Conservation (phyloP, 2,888 invertebrate genomes). For the Saturnia japonica region DNA sequence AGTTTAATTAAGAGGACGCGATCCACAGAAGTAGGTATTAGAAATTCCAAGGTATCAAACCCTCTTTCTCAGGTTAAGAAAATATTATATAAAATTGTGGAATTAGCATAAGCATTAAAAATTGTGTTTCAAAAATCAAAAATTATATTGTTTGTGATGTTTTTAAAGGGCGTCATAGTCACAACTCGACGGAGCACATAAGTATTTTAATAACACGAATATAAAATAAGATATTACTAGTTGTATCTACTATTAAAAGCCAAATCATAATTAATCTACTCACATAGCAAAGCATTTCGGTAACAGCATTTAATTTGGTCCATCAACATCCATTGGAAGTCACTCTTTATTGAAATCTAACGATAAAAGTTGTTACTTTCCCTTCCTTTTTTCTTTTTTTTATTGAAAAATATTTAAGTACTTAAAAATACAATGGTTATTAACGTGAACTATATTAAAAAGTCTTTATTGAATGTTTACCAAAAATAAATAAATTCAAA, state of each 20-base stretch:
- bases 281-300: slow-evolving; percentile 75
- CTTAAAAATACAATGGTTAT: background rate
- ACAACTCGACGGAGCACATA: no score
- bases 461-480: background rate
- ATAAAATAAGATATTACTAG: background rate
- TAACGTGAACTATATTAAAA: background rate
- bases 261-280: slow-evolving; percentile 39
- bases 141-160: no score
- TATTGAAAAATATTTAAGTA: background rate
- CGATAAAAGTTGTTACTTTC: background rate
- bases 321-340: slow-evolving; percentile 33
- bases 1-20: no score
- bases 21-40: no score
- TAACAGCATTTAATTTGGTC: slow-evolving; percentile 44
- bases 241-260: background rate
- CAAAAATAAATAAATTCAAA: background rate
- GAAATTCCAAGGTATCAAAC: no score
- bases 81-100: no score
- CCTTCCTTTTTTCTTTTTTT: background rate
- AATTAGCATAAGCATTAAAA: no score
- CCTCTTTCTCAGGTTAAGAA: no score
- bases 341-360: slow-evolving; percentile 23
- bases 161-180: no score
- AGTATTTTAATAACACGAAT: no score
- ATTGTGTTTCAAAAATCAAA: no score